These are phyloP conservation scores for Lanius ludovicianus DNA, from an alignment of 2,113 vertebrate genomes.

Conservation along the genomic window DNA sequence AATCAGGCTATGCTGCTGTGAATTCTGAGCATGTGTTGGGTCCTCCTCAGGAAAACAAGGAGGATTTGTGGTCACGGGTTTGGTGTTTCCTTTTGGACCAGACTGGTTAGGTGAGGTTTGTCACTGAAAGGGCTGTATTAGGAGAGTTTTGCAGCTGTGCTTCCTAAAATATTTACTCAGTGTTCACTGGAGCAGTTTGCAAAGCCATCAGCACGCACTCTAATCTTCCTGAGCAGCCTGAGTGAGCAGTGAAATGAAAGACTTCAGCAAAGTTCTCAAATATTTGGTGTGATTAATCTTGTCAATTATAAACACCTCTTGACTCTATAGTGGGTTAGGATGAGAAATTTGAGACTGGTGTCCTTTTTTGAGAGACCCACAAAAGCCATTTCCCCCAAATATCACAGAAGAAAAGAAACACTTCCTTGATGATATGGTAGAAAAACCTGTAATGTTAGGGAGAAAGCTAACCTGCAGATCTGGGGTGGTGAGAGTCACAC, in stretches of 20 bases:
- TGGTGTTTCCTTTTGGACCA: neutral
- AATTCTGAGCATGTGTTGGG: neutral
- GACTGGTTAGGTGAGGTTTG: neutral
- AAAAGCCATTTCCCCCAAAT: neutral
- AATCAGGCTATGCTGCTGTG: neutral
- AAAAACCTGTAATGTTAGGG: neutral
- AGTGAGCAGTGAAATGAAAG: conserved; percentile 49
- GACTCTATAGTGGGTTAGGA: neutral
- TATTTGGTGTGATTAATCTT: conserved; percentile 40
- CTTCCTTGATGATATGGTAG: neutral
- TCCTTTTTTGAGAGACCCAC: neutral
- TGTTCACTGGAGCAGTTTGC: conserved; percentile 37
- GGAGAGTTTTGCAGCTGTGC: neutral
- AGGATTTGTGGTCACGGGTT: neutral
- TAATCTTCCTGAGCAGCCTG: conserved; percentile 51
- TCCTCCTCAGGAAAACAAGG: neutral
- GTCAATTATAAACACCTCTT: conserved; percentile 1
- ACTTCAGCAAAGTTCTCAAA: conserved; percentile 15
- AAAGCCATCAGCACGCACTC: conserved; percentile 45
- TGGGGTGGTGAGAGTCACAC: neutral
- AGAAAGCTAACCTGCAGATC: neutral
- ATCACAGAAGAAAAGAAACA: neutral
- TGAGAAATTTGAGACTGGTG: neutral
- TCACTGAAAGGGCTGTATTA: neutral
- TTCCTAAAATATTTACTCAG: conserved; percentile 48